These are phyloP conservation scores for Aelia acuminata DNA, from an alignment of 2,888 invertebrate genomes.

Conservation along the genomic window DNA sequence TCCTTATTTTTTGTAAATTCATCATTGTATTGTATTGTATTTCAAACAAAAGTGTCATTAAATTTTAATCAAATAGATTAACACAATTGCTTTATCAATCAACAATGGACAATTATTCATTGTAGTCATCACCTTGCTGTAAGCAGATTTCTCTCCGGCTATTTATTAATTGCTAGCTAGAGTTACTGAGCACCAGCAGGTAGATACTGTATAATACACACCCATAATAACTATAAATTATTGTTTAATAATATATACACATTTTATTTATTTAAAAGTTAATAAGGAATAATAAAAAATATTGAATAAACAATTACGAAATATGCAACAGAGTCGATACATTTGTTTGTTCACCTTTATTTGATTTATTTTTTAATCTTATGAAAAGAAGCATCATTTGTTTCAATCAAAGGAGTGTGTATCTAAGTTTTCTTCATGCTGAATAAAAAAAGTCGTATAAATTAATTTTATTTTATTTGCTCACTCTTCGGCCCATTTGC, in stretches of 20 bases:
- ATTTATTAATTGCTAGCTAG: neutral
- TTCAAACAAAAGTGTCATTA: neutral
- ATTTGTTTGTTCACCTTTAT: neutral
- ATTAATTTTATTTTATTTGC: too few species aligned
- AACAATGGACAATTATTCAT: neutral
- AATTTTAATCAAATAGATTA: neutral
- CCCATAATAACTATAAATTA: neutral
- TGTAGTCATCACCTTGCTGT: slow-evolving; percentile 7
- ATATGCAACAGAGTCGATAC: neutral
- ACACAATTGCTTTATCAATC: slow-evolving; percentile 4
- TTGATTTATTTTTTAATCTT: neutral
- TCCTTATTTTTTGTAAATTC: neutral
- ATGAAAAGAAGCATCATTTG: neutral
- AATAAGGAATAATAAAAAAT: neutral
- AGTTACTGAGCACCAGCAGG: neutral
- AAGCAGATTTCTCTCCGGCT: neutral
- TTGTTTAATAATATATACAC: too few species aligned
- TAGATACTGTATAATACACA: neutral
- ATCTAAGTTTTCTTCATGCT: too few species aligned
- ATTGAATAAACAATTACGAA: neutral
- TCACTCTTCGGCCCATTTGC: too few species aligned
- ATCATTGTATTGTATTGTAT: neutral
- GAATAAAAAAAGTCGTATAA: too few species aligned
- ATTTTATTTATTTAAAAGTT: neutral
- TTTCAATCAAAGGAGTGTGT: too few species aligned